phyloP scores from a whole-genome alignment of 2,797 vertebrate genomes.

The Alosa sapidissima region DNA sequence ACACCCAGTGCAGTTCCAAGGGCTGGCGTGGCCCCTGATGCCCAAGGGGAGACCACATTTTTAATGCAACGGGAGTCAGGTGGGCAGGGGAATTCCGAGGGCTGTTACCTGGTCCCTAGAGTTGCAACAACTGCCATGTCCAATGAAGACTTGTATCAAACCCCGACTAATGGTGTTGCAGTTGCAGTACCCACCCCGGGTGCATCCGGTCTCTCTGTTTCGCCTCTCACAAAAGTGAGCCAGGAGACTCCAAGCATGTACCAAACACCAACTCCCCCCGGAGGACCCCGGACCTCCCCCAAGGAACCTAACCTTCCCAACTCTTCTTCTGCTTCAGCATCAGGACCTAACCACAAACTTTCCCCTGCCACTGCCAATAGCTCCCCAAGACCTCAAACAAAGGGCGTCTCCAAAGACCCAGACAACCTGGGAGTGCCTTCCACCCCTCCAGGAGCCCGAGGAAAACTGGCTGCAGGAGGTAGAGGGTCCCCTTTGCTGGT shows the following conservation, averaged over 20 bases:
- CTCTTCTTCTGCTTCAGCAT: constrained; percentile 51
- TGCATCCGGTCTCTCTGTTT: constrained; percentile 19
- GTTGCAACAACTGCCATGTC: constrained; percentile 64
- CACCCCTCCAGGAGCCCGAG: constrained; percentile 57
- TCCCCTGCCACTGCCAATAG: constrained; percentile 59
- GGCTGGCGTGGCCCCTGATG: constrained; percentile 51
- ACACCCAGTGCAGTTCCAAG: constrained; percentile 64
- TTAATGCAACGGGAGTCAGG: constrained; percentile 70
- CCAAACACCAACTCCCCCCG: constrained; percentile 69
- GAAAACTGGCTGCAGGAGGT: constrained; percentile 55
- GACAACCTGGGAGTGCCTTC: constrained; percentile 44
- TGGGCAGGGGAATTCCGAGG: constrained; percentile 57
- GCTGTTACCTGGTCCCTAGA: constrained; percentile 77
- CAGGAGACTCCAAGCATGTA: constrained; percentile 67
- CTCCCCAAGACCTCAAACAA: constrained; percentile 63
- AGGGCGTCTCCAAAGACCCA: constrained; percentile 42
- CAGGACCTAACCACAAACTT: constrained; percentile 65
- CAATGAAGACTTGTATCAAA: constrained; percentile 76
- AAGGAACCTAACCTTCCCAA: constrained; percentile 50
- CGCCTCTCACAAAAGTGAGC: constrained; percentile 57
- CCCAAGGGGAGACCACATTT: constrained; percentile 69
- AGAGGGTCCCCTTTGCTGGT: constrained; percentile 73
- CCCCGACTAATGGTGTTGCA: constrained; percentile 64
- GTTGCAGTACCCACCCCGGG: constrained; percentile 44
- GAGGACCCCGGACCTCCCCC: constrained; percentile 58